A percentile compares a stretch with the other conserved stretches of the same genome.
Conservation (phyloP, 1,140 invertebrate species). For the Samia ricini region DNA sequence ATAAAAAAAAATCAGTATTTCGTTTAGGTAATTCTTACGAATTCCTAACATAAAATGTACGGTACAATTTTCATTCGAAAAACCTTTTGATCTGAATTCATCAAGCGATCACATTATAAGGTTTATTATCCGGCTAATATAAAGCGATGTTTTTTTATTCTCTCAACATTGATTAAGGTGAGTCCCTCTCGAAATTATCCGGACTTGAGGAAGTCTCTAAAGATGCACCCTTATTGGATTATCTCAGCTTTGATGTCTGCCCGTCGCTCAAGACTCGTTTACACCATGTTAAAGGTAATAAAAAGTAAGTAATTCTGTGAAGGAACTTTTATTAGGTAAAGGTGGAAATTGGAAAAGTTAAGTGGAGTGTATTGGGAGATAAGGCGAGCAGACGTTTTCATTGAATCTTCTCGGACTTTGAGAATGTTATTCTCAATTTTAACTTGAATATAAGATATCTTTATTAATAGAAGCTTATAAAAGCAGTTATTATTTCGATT, state of each 20-base stretch:
- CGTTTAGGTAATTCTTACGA: background rate
- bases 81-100: constrained; percentile 29
- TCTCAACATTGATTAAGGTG: constrained; percentile 45
- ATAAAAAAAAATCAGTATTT: background rate
- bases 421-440: constrained; percentile 5
- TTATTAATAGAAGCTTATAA: no score
- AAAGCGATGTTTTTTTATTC: constrained; percentile 29
- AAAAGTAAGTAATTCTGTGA: constrained; percentile 48
- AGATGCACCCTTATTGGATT: constrained; percentile 61
- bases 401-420: background rate
- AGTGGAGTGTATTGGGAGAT: constrained; percentile 38
- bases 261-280: constrained; percentile 32
- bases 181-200: constrained; percentile 35
- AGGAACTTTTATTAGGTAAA: constrained; percentile 39
- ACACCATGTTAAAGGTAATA: constrained; percentile 43
- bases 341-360: constrained; percentile 41
- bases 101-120: constrained; percentile 28
- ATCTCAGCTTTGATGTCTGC: constrained; percentile 54
- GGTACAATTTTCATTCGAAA: background rate
- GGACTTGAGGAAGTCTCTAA: constrained; percentile 26
- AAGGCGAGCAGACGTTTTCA: constrained; percentile 13
- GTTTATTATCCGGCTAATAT: constrained; percentile 33
- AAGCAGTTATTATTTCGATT: no score
- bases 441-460: constrained; percentile 12
- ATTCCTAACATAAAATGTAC: background rate